Evolutionary conservation across 2,113 vertebrate species (phyloP), one percentile per base, ranked within the genome.

Genomic region (Trogon surrucura): DNA sequence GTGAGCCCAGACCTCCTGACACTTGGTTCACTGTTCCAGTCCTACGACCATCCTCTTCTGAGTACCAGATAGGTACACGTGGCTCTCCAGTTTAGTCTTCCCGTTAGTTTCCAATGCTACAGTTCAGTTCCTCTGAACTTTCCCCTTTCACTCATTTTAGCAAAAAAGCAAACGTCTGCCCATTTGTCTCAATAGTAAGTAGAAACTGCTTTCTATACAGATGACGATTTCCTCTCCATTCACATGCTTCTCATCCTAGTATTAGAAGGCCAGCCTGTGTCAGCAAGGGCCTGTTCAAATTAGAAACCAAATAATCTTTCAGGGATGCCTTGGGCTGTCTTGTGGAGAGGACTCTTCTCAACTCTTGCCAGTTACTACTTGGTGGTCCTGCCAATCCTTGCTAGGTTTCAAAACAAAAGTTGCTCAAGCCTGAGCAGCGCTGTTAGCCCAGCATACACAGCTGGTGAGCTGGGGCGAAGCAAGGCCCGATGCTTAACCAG

Each of bases 341-440:
- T 96, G 95, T 94, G 88, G 95, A 95, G 73, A 96, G 83, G 86
- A 83, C 62, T 97, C 93, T 95, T 96, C 92, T 95, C 95, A 95
- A 91, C 66, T 54, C 73, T 72, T 96, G 96, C 96, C 96, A 97
- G 96, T 95, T 96, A 91, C 86, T 92, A 77, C 96, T 96, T 96
- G 96, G 96, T 97, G 96, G 96, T 96, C 96, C 88, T 93, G 96
- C 96, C 96, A 95, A 66, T 96, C 96, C 86, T 92, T 73, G 73
- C 91, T 69, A 6, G 66, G 50, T 96, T 96, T 97, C 93, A 95
- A 96, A 97, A 97, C 93, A 95, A 45, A 89, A 84, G 80, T 96
- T 96, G 96, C 96, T 96, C 83, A 95, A 96, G 95, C 86, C 85
- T 10, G 10, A 80, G 47, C 71, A 71, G 90, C 26, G 1, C 89